phyloP scores from a whole-genome alignment of 2,888 invertebrate species.

The Rhopalosiphum nymphaeae region DNA sequence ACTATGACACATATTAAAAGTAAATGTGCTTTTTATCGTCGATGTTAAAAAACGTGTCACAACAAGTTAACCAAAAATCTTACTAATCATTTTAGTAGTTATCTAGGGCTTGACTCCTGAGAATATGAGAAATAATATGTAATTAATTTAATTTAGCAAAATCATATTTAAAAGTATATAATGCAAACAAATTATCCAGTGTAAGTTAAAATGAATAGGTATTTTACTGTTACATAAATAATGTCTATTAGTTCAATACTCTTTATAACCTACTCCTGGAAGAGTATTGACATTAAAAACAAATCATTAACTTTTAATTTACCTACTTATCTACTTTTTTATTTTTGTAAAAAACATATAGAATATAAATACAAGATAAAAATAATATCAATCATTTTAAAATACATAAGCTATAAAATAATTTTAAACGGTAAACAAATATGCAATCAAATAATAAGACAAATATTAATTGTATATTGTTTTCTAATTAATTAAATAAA shows the following conservation, averaged over 20 bases:
- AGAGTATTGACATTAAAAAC: neutral
- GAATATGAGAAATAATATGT: neutral
- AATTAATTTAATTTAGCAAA: neutral
- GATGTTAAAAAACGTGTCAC: neutral
- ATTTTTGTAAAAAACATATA: neutral
- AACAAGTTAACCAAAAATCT: neutral
- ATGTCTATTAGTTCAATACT: neutral
- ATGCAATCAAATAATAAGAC: neutral
- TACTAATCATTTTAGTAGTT: neutral
- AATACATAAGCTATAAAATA: neutral
- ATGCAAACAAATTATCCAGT: neutral
- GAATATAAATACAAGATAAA: neutral
- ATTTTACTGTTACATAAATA: neutral
- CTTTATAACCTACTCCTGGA: too few relatives aligned
- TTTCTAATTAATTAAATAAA: neutral
- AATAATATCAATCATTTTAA: neutral
- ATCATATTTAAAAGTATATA: neutral
- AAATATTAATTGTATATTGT: neutral
- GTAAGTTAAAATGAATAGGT: neutral
- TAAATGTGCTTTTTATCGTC: neutral
- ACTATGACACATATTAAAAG: conserved; percentile 30
- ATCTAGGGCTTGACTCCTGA: neutral
- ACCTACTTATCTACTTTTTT: neutral
- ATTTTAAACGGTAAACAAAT: neutral
- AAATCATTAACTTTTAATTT: neutral